These are phyloP conservation scores for Erythrocebus patas DNA, from an alignment of 2,113 vertebrate species.

Conservation along the genomic window DNA sequence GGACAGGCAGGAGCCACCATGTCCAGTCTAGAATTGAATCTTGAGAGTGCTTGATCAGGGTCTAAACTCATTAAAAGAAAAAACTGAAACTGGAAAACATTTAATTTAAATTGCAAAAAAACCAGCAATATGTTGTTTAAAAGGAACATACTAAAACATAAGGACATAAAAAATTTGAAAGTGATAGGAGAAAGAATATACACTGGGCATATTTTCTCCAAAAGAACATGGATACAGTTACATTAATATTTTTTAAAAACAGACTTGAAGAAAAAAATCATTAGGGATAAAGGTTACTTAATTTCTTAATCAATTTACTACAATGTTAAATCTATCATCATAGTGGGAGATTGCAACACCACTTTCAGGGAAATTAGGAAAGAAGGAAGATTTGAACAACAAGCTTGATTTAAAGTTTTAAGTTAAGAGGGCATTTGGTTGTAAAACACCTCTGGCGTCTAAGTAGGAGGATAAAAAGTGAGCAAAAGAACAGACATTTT, in stretches of 20 bases:
- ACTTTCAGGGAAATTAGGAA: not conserved
- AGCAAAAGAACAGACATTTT: too few relatives aligned
- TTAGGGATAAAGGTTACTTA: not conserved
- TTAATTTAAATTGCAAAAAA: not conserved
- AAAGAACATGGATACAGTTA: not conserved
- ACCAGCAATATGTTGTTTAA: not conserved
- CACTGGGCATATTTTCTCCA: not conserved
- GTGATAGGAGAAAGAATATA: not conserved
- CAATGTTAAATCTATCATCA: not conserved
- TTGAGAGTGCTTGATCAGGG: too few relatives aligned
- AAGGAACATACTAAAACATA: not conserved
- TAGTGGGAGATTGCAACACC: not conserved
- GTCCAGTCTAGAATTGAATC: too few relatives aligned
- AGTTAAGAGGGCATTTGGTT: not conserved
- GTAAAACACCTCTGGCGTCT: not conserved
- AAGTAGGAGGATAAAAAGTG: not conserved
- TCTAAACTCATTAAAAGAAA: not conserved
- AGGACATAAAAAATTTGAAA: not conserved
- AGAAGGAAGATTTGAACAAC: constrained; percentile 7
- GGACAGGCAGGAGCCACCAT: too few relatives aligned
- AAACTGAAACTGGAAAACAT: not conserved
- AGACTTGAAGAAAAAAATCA: not conserved
- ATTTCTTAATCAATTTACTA: not conserved
- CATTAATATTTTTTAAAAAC: not conserved
- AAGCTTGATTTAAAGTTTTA: not conserved